phyloP scores from a whole-genome alignment of 2,113 vertebrate species.

The Trichechus manatus region DNA sequence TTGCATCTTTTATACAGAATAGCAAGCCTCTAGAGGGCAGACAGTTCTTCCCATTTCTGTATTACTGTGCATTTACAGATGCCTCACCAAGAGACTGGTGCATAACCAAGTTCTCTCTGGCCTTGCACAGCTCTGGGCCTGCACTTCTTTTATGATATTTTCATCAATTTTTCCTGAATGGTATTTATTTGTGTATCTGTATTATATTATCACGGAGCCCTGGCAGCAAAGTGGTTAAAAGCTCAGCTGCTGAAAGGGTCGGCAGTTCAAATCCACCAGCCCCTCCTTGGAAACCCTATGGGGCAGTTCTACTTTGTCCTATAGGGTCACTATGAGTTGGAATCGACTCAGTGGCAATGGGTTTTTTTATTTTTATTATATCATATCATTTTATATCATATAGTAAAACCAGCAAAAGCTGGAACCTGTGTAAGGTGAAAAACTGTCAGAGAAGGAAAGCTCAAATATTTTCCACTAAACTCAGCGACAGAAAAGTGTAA shows the following conservation, averaged over 20 bases:
- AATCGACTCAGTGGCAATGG: not conserved
- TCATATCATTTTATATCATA: too few relatives aligned
- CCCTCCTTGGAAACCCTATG: not conserved
- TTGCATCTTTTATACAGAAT: not conserved
- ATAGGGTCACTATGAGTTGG: not conserved
- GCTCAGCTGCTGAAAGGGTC: not conserved
- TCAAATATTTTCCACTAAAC: too few relatives aligned
- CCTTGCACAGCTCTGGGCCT: too few relatives aligned
- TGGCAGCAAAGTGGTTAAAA: not conserved
- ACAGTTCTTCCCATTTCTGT: not conserved
- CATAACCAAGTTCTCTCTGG: too few relatives aligned
- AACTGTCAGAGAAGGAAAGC: too few relatives aligned
- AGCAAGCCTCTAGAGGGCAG: not conserved
- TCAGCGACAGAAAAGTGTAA: too few relatives aligned
- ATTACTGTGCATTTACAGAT: not conserved
- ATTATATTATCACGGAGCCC: not conserved
- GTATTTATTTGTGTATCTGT: too few relatives aligned
- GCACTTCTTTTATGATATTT: too few relatives aligned
- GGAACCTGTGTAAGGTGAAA: too few relatives aligned
- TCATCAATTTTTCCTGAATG: too few relatives aligned
- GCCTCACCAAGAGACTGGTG: too few relatives aligned
- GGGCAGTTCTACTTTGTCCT: not conserved
- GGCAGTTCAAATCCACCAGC: not conserved
- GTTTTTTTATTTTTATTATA: not conserved
- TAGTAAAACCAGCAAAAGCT: too few relatives aligned